A percentile compares a stretch with the other conserved stretches of the same genome.
These are phyloP conservation scores for Dascillus cervinus DNA, from an alignment of 2,888 invertebrate species.

Conservation along the genomic window DNA sequence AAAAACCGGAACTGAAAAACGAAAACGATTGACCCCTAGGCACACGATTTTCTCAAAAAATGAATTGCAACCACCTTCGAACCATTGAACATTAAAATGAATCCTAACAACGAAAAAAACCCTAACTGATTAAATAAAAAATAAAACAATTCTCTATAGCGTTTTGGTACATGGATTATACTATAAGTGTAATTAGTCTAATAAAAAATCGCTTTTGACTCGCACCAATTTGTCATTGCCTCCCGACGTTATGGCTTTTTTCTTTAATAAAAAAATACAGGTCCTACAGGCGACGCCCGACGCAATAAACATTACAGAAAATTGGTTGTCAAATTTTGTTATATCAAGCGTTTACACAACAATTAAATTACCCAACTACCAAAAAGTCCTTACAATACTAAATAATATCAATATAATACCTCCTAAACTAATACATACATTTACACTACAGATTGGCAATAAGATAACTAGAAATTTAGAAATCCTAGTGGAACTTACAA, in stretches of 20 bases:
- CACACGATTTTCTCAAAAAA: too few species aligned
- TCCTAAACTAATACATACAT: constrained; percentile 32
- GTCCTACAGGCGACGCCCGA: background rate
- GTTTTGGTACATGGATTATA: constrained; percentile 30
- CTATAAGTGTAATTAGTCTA: constrained; percentile 27
- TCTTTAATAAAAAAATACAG: constrained; percentile 11
- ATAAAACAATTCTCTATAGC: constrained; percentile 33
- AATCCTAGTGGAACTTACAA: constrained; percentile 42
- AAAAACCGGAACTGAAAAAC: too few species aligned
- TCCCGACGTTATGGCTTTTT: constrained; percentile 16
- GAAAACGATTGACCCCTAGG: too few species aligned
- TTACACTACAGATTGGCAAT: constrained; percentile 40
- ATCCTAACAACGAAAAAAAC: constrained; percentile 28
- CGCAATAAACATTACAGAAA: constrained; percentile 25
- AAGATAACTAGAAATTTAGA: constrained; percentile 41
- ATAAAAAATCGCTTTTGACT: constrained; percentile 24
- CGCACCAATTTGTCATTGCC: constrained; percentile 21
- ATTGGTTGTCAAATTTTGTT: constrained; percentile 32
- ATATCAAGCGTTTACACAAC: constrained; percentile 33
- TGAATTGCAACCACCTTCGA: background rate
- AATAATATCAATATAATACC: constrained; percentile 41
- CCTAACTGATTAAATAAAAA: constrained; percentile 29
- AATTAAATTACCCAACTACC: constrained; percentile 41
- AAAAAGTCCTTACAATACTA: constrained; percentile 40
- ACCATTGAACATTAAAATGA: constrained; percentile 20